Percentiles rank a stretch among this genome's conserved stretches.
Evolutionary conservation across 2,113 vertebrate species (phyloP).

Genomic region (Cnemophilus loriae): DNA sequence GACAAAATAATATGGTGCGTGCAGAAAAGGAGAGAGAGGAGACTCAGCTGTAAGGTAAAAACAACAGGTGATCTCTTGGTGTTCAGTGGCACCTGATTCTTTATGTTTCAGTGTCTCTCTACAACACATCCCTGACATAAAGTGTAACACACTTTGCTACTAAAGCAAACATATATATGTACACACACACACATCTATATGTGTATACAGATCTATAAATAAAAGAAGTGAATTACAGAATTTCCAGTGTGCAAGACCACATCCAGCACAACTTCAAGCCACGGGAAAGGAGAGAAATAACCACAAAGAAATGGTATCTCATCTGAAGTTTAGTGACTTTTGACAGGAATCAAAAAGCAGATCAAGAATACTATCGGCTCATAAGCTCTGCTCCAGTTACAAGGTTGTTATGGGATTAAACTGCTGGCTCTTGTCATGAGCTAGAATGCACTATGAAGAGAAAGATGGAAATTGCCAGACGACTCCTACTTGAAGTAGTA

Average conservation of each 20-base stretch:
- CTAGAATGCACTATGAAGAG: background rate
- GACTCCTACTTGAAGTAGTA: background rate
- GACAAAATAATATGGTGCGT: background rate
- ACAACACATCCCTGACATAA: background rate
- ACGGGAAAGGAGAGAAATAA: background rate
- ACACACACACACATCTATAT: background rate
- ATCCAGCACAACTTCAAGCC: background rate
- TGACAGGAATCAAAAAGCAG: background rate
- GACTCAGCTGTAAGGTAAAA: background rate
- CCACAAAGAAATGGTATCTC: background rate
- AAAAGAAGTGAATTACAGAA: background rate
- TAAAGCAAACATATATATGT: background rate
- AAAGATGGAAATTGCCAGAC: background rate
- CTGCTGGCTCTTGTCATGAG: background rate
- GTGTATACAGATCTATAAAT: background rate
- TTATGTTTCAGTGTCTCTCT: background rate
- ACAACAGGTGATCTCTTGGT: background rate
- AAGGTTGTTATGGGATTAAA: background rate
- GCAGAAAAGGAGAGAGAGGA: background rate
- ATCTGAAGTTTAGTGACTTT: background rate
- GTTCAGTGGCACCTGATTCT: background rate
- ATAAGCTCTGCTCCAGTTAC: background rate
- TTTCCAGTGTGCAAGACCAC: background rate
- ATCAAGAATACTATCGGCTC: background rate
- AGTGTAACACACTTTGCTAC: background rate